Conservation (phyloP, 2,113 vertebrate species). For the Phylloscopus trochiloides region DNA sequence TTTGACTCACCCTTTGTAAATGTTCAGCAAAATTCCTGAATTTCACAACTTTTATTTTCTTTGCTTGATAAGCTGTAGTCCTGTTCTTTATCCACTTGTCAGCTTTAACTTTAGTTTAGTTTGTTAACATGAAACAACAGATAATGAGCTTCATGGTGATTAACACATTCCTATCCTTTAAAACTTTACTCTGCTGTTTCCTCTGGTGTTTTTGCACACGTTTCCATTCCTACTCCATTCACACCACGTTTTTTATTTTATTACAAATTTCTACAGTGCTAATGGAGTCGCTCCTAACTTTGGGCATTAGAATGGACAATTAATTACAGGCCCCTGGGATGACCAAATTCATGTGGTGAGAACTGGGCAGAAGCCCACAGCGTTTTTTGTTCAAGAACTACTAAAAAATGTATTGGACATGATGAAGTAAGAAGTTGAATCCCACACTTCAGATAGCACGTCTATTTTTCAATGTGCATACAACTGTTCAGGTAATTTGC, state of each 20-base stretch:
- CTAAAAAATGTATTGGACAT: not conserved
- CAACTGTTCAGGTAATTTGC: not conserved
- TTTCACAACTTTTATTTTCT: conserved; percentile 6
- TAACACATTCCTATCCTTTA: not conserved
- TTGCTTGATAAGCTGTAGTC: not conserved
- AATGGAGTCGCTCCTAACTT: not conserved
- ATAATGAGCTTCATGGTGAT: not conserved
- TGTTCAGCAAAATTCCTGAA: not conserved
- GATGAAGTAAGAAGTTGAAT: not conserved
- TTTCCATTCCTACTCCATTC: not conserved
- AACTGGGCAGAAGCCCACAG: not conserved
- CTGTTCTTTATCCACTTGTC: not conserved
- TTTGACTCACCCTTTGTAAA: not conserved
- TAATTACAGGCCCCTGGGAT: not conserved
- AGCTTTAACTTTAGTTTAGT: not conserved
- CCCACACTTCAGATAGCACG: not conserved
- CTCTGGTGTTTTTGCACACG: accelerated
- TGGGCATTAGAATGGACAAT: not conserved
- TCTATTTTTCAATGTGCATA: not conserved
- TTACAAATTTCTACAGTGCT: not conserved
- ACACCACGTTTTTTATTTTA: not conserved
- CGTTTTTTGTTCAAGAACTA: not conserved
- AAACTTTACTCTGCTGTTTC: not conserved
- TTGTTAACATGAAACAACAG: not conserved
- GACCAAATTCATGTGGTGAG: not conserved